A percentile compares a stretch with the other conserved stretches of the same genome.
Conservation (phyloP, 92 coral and sea anemone species). For the Bergia sp. region DNA sequence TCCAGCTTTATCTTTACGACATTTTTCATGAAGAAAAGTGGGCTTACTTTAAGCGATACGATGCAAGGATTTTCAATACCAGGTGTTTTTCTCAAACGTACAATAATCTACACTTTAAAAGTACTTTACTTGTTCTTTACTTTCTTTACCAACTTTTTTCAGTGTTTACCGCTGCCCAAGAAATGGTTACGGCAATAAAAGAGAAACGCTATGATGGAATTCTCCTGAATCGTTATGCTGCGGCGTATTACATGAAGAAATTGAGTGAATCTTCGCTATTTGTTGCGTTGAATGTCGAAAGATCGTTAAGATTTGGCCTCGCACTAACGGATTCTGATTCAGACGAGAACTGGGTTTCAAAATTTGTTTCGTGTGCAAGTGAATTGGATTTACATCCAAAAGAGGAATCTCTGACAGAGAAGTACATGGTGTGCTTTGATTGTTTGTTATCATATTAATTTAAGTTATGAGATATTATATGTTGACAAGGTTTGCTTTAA, state of each 20-base stretch:
- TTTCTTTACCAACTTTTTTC: neutral
- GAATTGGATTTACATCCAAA: neutral
- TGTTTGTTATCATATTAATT: neutral
- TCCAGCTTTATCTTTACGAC: too few relatives aligned
- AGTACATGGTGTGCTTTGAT: neutral
- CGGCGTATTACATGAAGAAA: conserved; percentile 9
- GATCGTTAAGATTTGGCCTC: neutral
- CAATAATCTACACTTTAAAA: neutral
- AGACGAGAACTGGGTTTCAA: neutral
- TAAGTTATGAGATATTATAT: neutral
- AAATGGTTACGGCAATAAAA: conserved; percentile 3
- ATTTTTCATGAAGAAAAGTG: too few relatives aligned
- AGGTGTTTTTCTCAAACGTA: neutral
- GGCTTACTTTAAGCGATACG: too few relatives aligned
- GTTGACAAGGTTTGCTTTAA: neutral
- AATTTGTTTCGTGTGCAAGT: neutral
- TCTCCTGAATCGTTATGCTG: conserved; percentile 1
- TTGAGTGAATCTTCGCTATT: neutral
- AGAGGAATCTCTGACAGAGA: neutral
- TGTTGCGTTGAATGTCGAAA: neutral
- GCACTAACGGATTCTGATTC: neutral
- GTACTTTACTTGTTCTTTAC: too few relatives aligned
- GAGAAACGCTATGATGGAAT: neutral
- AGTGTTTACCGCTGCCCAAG: neutral
- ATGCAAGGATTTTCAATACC: too few relatives aligned